These are phyloP conservation scores for Trisateles emortualis DNA, from an alignment of 2,888 invertebrate genomes.

Conservation along the genomic window DNA sequence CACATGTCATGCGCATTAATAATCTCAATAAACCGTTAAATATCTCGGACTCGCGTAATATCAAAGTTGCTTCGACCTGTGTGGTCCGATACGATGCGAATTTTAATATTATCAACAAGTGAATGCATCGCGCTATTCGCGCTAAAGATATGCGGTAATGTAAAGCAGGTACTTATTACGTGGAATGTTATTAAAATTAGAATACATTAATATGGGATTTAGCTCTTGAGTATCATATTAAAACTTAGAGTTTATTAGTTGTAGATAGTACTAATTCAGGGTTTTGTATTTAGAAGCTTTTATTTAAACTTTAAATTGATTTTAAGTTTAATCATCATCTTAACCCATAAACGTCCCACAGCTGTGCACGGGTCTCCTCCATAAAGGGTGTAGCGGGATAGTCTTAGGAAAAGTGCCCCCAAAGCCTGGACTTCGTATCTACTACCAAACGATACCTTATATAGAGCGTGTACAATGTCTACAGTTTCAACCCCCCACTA, in stretches of 20 bases:
- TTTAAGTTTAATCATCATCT: background rate
- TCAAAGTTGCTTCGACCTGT: constrained; percentile 71
- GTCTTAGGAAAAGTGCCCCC: no score
- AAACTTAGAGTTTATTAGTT: background rate
- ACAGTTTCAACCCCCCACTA: no score
- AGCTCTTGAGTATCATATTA: constrained; percentile 13
- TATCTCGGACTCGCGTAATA: constrained; percentile 56
- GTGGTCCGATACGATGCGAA: constrained; percentile 75
- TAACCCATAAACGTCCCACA: no score
- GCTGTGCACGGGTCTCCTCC: no score
- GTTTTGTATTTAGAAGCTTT: no score
- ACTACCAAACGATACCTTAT: no score
- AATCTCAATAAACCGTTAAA: constrained; percentile 63
- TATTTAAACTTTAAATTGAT: no score
- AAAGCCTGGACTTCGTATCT: no score
- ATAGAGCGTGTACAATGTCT: no score
- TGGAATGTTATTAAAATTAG: constrained; percentile 56
- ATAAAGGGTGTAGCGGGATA: no score
- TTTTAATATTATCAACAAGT: constrained; percentile 77
- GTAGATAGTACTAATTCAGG: background rate
- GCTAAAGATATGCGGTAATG: constrained; percentile 68
- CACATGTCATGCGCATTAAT: constrained; percentile 63
- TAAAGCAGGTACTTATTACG: constrained; percentile 53
- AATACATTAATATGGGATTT: constrained; percentile 36
- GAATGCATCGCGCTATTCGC: constrained; percentile 61